Evolutionary conservation across 2,888 invertebrate species (phyloP).

Genomic region (Himalopsyche japonica): DNA sequence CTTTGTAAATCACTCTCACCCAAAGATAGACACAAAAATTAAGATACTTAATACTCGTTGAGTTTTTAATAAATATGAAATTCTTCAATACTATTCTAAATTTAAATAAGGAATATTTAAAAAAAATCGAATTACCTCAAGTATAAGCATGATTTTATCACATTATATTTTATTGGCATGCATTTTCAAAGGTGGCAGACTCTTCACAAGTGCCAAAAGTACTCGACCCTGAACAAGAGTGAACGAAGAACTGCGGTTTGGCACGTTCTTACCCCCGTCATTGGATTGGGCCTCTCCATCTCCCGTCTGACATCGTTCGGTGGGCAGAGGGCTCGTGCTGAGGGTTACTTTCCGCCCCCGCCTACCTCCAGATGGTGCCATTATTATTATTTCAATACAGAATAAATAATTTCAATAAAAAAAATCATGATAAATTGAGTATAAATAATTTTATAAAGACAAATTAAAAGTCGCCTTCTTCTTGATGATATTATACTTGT

Average conservation of each 20-base stretch:
- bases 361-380: neutral
- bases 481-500: no score
- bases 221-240: slow-evolving; percentile 1
- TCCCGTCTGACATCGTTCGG: neutral
- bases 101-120: no score
- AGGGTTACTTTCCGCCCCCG: neutral
- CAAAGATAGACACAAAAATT: no score
- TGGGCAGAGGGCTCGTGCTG: neutral
- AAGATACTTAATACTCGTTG: no score
- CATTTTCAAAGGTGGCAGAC: neutral
- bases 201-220: neutral
- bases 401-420: no score
- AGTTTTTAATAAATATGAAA: no score
- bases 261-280: slow-evolving; percentile 26
- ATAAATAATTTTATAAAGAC: no score
- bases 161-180: neutral
- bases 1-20: no score
- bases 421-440: no score
- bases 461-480: no score
- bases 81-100: no score
- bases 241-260: slow-evolving; percentile 18
- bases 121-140: neutral
- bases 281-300: slow-evolving; percentile 27
- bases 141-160: neutral
- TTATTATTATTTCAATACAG: no score